Percentiles rank a stretch among this genome's conserved stretches.
Evolutionary conservation across 2,113 vertebrate genomes (phyloP).

Genomic region (Anolis carolinensis): DNA sequence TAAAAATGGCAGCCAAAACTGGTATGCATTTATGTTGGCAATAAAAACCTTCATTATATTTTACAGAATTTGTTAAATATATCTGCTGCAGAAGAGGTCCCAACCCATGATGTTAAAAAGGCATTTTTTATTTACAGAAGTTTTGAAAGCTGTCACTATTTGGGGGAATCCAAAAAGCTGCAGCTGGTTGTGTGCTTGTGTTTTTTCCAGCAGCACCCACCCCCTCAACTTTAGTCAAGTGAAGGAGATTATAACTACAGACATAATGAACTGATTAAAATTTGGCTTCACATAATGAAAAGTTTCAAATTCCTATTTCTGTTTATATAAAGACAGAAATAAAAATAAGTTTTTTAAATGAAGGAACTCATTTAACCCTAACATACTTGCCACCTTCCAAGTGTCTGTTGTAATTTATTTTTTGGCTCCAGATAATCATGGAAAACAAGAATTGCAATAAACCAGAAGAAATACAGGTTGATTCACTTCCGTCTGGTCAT

Average conservation of each 20-base stretch:
- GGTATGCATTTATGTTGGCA: not conserved
- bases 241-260: not conserved
- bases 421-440: not conserved
- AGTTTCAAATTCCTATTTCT: not conserved
- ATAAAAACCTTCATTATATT: not conserved
- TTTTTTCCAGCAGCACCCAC: not conserved
- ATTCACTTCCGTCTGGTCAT: not conserved
- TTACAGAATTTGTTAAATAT: not conserved
- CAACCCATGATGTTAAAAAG: not conserved
- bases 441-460: constrained; percentile 3
- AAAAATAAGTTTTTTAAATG: not conserved
- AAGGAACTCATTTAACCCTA: not conserved
- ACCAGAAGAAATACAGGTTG: not conserved
- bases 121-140: not conserved
- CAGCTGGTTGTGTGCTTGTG: not conserved
- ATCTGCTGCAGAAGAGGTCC: not conserved
- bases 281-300: not conserved
- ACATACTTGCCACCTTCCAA: constrained; percentile 2
- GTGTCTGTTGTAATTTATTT: not conserved
- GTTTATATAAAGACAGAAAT: not conserved
- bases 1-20: not conserved
- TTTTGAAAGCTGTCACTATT: not conserved
- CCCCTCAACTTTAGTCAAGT: not conserved
- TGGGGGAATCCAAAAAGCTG: not conserved
- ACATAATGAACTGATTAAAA: constrained; percentile 6